phyloP scores from a whole-genome alignment of 2,888 invertebrate genomes.

The Brachyopa scutellaris region DNA sequence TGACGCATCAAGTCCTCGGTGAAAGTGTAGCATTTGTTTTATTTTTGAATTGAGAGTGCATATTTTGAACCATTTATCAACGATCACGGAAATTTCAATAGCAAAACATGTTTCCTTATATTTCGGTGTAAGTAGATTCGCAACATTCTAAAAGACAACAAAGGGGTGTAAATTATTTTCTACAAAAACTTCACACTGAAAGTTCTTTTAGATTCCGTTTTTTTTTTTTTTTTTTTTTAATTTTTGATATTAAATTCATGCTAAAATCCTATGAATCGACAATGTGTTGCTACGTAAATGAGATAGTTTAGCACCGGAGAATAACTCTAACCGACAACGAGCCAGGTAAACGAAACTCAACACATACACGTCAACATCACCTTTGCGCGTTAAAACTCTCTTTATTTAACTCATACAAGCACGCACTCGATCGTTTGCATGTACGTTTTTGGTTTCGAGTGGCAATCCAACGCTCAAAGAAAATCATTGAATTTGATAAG shows the following conservation, averaged over 20 bases:
- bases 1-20: conserved; percentile 61
- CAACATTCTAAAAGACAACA: conserved; percentile 46
- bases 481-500: not conserved
- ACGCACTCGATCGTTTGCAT: conserved; percentile 14
- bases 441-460: conserved; percentile 2
- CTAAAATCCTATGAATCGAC: conserved; percentile 36
- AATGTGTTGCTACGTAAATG: conserved; percentile 45
- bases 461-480: not conserved
- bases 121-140: conserved; percentile 40
- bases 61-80: conserved; percentile 7
- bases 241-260: conserved; percentile 33
- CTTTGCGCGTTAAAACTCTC: conserved; percentile 47
- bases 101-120: conserved; percentile 51
- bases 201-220: not conserved
- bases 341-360: conserved; percentile 37
- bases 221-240: conserved; percentile 17
- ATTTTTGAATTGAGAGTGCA: conserved; percentile 5
- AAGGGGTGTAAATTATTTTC: conserved; percentile 29
- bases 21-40: conserved; percentile 48
- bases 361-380: conserved; percentile 38
- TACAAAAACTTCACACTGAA: no score
- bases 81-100: conserved; percentile 23
- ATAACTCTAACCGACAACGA: conserved; percentile 31
- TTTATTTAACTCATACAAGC: conserved; percentile 7
- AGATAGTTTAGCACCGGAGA: conserved; percentile 62